Conservation (phyloP, 2,888 invertebrate species). For the Aleiodes testaceus region DNA sequence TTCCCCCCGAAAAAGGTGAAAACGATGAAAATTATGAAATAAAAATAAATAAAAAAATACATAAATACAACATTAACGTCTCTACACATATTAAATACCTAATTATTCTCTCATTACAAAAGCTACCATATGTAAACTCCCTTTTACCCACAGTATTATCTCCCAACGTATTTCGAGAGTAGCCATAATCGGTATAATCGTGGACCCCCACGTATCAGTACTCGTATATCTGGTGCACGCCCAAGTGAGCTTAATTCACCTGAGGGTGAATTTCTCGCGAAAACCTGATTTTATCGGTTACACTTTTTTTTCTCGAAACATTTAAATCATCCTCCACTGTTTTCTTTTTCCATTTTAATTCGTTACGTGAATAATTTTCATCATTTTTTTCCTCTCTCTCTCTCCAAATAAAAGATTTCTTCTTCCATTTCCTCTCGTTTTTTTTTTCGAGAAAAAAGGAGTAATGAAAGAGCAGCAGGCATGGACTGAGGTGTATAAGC, state of each 20-base stretch:
- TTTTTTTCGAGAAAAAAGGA: neutral
- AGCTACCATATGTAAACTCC: conserved; percentile 19
- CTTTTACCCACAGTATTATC: conserved; percentile 16
- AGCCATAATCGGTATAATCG: conserved; percentile 15
- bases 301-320: neutral
- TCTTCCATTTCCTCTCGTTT: no score
- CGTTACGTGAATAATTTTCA: no score
- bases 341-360: neutral
- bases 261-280: conserved; percentile 31
- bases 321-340: neutral
- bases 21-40: neutral
- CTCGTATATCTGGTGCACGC: conserved; percentile 29
- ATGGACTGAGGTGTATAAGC: conserved; percentile 17
- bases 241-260: conserved; percentile 31
- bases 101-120: conserved; percentile 30
- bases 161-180: neutral
- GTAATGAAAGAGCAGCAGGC: neutral
- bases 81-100: conserved; percentile 20
- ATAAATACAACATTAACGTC: neutral
- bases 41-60: neutral
- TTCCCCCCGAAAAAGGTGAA: neutral
- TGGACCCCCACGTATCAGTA: conserved; percentile 13
- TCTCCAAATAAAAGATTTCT: no score
- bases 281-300: conserved; percentile 30
- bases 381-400: no score